A percentile compares a stretch with the other conserved stretches of the same genome.
phyloP scores from a whole-genome alignment of 2,888 invertebrate genomes.

The Caenorhabditis angaria region DNA sequence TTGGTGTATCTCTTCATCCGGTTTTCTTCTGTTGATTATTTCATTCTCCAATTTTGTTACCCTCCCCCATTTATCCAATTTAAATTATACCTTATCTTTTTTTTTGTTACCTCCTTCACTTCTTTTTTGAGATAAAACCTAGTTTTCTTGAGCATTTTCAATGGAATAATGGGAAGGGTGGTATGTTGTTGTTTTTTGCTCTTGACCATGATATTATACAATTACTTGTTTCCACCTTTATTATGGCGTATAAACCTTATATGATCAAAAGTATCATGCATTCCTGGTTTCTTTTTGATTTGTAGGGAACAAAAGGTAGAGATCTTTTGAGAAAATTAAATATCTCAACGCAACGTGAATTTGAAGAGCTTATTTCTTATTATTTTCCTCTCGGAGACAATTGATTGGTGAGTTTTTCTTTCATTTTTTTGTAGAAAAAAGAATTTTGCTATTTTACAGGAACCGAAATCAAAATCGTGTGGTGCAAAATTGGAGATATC shows the following conservation, averaged over 20 bases:
- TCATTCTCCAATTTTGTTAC: conserved; percentile 18
- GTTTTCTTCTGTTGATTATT: conserved; percentile 16
- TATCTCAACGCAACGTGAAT: too few relatives aligned
- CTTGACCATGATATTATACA: background rate
- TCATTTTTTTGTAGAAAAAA: too few relatives aligned
- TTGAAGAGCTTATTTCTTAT: too few relatives aligned
- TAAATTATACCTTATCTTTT: conserved; percentile 2
- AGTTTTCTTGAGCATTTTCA: background rate
- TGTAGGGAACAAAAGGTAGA: too few relatives aligned
- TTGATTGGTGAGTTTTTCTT: too few relatives aligned
- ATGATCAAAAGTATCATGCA: too few relatives aligned
- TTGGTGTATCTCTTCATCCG: conserved; percentile 6
- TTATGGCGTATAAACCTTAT: background rate
- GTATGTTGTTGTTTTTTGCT: background rate
- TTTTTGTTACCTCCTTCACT: background rate
- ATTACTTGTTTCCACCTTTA: background rate
- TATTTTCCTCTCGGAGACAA: too few relatives aligned
- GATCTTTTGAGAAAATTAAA: too few relatives aligned
- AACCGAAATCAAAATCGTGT: too few relatives aligned
- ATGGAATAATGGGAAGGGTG: background rate
- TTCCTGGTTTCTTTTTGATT: too few relatives aligned
- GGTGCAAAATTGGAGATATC: too few relatives aligned
- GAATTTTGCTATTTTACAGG: too few relatives aligned
- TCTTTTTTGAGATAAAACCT: background rate
- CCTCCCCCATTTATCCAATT: conserved; percentile 7